Base-by-base conservation (phyloP, 2,113 vertebrate genomes). In the Phoxinus phoxinus region DNA sequence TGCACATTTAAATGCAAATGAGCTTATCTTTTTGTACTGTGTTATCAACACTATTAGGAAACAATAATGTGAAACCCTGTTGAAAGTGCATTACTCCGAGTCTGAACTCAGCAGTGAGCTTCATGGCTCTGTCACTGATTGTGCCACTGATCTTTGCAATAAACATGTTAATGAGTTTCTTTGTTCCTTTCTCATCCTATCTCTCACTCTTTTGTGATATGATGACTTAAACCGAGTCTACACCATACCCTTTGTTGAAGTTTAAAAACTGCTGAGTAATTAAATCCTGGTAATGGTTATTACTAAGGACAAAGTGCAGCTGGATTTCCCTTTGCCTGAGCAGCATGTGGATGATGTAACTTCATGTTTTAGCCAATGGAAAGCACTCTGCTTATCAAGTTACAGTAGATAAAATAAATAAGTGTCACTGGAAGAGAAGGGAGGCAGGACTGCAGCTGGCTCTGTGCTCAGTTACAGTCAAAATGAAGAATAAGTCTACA, bases 401-500 rank as follows among this genome's bases (percentile, higher is more conserved):
- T 32, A 65, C 44, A 79, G 44, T 69, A 74, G 75, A 90, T 90
- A 90, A 85, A 75, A 87, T 83, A 58, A 46, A 30, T 53, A 81
- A 56, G 19, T 67, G 30, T 32, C 41, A 44, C 35, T 56, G 32
- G 72, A 59, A 74, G 51, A 25, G 51, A 67, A 19, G 58, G 19
- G 53, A 37, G 67, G 17, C 59, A 44, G 17, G 48, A 69, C 32
- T 41, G 30, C n/a, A n/a, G n/a, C 51, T 8, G 21, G 21, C 32
- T 87, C 85, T 92, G 69, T 17, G 8, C 73, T 59, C n/a, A n/a
- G 58, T 87, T 19, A 86, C 32, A 65, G 72, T 48, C 79, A 92
- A 35, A 77, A 94, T 94, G 94, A 93, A 90, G 86, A 86, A 59
- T 10, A 63, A 23, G 67, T 88, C 87, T 0, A 27, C 89, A 27